Evolutionary conservation across 2,888 invertebrate genomes (phyloP), one percentile per base, ranked within the genome.

Genomic region (Scaptomyza caliginosa): DNA sequence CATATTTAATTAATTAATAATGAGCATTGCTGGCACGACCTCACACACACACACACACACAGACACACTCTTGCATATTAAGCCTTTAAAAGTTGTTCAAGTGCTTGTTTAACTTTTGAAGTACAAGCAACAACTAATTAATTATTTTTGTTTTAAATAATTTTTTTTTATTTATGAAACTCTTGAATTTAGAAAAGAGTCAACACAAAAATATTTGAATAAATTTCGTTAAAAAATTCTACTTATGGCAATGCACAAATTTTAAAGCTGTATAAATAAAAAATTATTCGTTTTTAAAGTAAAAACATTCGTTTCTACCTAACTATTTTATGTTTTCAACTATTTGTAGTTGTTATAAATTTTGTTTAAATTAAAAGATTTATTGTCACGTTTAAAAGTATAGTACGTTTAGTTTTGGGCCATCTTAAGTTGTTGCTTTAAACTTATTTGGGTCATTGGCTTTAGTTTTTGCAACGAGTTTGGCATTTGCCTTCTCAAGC

Each of bases 1-100:
- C 54, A 66, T 67, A 69, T 67, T 64, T 67, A 78, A 74, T 84
- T 72, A 81, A 84, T 84, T 69, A 72, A 46, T 54, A 54, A 57
- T 32, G 30, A 34, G 49, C 32, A 34, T 16, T 24, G n/a, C 40
- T 42, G 60, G 51, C 43, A 63, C 43, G 39, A 46, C 34, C 26
- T 30, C 34, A 16, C 23, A 28, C 4, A 42, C 30, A 55, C 45
- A 16, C 16, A 13, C 48, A 34, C 7, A 6, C 38, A 17, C 23
- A 36, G 4, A 39, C 26, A 54, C 42, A 13, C 21, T 11, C 48
- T 3, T 4, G 21, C 21, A 21, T 21, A 21, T 21, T 16, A 0
- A 54, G 24, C 19, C 40, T 71, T 80, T 77, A 63, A 80, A 77
- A 77, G 63, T 67, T 64, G 38, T 48, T 63, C 64, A 66, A 74